Evolutionary conservation across 2,797 vertebrate genomes (phyloP), one percentile per base, ranked within the genome.

Genomic region (Calcarius lapponicus): DNA sequence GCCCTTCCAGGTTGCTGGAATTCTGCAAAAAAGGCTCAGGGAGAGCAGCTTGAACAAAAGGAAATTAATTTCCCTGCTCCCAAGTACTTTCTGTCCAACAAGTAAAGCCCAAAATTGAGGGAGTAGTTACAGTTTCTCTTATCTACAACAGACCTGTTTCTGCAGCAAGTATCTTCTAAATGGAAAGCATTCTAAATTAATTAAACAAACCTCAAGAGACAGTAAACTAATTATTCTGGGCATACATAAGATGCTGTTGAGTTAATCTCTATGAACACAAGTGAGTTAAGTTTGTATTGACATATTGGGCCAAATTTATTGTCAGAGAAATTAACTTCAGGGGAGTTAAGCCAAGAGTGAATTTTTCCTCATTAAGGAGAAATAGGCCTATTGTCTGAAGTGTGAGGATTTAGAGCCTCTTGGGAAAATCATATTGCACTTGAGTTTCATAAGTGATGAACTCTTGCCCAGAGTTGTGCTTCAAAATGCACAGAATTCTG

Each of bases 251-350:
- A 96, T 85, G 80, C 62, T 76, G 58, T 81, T 61, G 66, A 87
- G 82, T 93, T 96, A 97, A 96, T 95, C 87, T 89, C 74, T 90
- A n/a, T 32, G 95, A 95, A 95, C 80, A 95, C 76, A 94, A 95
- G 62, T n/a, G 72, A 93, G 83, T 84, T 89, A 87, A 72, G 72
- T 93, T 92, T 92, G 67, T 82, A 95, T 93, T 95, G 95, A 90
- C 71, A 94, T 94, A 94, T 45, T 92, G 90, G 92, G 80, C 76
- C 86, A 90, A 95, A 94, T 95, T 74, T 96, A 92, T 96, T 70
- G 71, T 57, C 76, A 51, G 47, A 95, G 85, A 94, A 95, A 92
- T 85, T 95, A 90, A 94, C 85, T 87, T 88, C 48, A 24, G 29
- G 29, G 32, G 53, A 92, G 78, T 91, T 84, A 82, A 88, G 74